These are phyloP conservation scores for Drosophila nr. medialis DNA, from an alignment of 2,888 invertebrate species.

Conservation along the genomic window DNA sequence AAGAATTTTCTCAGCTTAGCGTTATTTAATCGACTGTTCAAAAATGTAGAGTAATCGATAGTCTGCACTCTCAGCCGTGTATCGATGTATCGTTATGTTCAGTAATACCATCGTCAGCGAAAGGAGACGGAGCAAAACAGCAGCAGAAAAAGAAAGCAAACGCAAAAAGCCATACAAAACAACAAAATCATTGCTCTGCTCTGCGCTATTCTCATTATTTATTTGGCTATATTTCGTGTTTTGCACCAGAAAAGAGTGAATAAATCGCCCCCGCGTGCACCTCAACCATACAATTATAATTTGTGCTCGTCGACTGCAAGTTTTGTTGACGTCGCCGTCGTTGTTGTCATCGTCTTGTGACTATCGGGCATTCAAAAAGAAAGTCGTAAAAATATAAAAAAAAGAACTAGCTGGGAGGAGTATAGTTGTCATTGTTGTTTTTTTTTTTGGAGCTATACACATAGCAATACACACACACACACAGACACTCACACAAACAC, in stretches of 20 bases:
- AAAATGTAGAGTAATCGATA: conserved; percentile 18
- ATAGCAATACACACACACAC: conserved; percentile 16
- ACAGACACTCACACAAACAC: conserved; percentile 36
- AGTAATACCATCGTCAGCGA: conserved; percentile 44
- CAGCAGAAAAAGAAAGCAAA: conserved; percentile 61
- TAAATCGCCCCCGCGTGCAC: conserved; percentile 31
- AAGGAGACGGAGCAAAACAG: conserved; percentile 57
- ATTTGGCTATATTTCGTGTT: conserved; percentile 53
- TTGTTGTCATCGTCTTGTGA: conserved; percentile 73
- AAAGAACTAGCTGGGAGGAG: conserved; percentile 66
- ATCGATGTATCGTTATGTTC: conserved; percentile 37
- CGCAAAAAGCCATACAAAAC: conserved; percentile 64
- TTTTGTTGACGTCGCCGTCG: conserved; percentile 66
- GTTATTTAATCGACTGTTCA: neutral
- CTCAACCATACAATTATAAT: conserved; percentile 11
- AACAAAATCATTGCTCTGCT: conserved; percentile 59
- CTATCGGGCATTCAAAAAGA: conserved; percentile 69
- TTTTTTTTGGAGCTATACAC: conserved; percentile 34
- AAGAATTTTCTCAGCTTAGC: neutral
- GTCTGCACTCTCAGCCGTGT: neutral
- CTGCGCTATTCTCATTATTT: conserved; percentile 42
- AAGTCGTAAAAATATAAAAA: conserved; percentile 71
- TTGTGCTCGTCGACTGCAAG: conserved; percentile 35
- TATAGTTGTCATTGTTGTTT: conserved; percentile 49
- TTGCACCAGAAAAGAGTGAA: conserved; percentile 44